Base-by-base conservation (phyloP, 2,113 vertebrate genomes). In the Rhabdornis inornatus region DNA sequence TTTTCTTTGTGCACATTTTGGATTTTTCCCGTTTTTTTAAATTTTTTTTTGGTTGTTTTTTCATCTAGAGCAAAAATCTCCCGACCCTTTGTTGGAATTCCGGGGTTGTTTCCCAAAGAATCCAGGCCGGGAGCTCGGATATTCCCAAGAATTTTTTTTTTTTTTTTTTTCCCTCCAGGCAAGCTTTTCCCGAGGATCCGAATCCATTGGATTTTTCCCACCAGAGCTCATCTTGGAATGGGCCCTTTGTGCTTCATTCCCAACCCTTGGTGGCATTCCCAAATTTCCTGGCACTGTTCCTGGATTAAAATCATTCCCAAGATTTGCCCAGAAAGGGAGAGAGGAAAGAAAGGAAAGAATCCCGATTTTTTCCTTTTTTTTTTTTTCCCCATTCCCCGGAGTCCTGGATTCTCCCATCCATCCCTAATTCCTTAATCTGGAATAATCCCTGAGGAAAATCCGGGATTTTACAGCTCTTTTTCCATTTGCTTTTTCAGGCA, bases 141-240 rank as follows among this genome's bases (percentile, higher is more conserved):
- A 69, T 96, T 97, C 95, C 83, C 90, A 74, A 90, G 96, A 94
- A 97, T 97, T 97, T 98, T 97, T 95, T n/a, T n/a, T n/a, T n/a
- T n/a, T n/a, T n/a, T n/a, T n/a, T n/a, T n/a, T n/a, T n/a, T n/a
- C n/a, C n/a, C n/a, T 97, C 97, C 95, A 87, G 93, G 97, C 90
- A 96, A 90, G 89, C 88, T 97, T 97, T 97, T 97, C 96, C 97
- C 87, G 94, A 97, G 92, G 95, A 91, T 96, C 53, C 59, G 60
- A 94, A 97, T 90, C 95, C 93, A 97, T 97, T 95, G 84, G 95
- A 86, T 96, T 97, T 97, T 97, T 93, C 95, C 96, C 83, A 92
- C 88, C 75, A 11, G 3, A 19, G n/a, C 96, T 27, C 76, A 40
- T 82, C 83, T 90, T 92, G 37, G 89, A 85, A 71, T 4, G 71